Conservation (phyloP, 1,140 invertebrate species). For the Scaptomyza graminum region DNA sequence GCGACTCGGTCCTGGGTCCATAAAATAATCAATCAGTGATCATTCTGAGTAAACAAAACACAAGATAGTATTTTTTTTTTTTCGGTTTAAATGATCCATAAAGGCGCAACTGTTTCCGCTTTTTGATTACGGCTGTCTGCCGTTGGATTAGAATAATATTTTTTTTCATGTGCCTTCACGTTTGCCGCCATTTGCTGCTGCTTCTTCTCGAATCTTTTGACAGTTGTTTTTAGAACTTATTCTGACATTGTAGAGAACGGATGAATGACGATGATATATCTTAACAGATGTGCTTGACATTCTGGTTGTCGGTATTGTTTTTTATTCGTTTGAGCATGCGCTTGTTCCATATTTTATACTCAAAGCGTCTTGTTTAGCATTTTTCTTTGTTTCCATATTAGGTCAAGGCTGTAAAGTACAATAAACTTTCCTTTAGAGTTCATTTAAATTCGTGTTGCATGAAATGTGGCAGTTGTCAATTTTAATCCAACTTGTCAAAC, state of each 20-base stretch:
- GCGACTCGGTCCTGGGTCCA: constrained; percentile 9
- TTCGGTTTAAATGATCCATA: constrained; percentile 14
- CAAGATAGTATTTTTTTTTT: constrained; percentile 47
- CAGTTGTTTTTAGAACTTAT: constrained; percentile 73
- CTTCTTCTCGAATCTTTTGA: constrained; percentile 45
- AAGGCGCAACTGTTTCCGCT: constrained; percentile 27
- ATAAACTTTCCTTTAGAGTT: neutral
- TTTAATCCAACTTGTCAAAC: neutral
- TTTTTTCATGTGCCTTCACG: constrained; percentile 13
- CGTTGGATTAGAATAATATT: constrained; percentile 32
- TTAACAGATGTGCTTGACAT: constrained; percentile 68
- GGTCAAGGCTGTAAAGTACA: constrained; percentile 51
- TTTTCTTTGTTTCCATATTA: constrained; percentile 29
- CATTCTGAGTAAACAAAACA: constrained; percentile 43
- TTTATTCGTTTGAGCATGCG: constrained; percentile 22
- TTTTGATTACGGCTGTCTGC: constrained; percentile 24
- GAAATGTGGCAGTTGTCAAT: too few species aligned
- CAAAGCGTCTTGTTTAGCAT: neutral
- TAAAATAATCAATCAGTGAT: constrained; percentile 65
- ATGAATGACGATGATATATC: constrained; percentile 67
- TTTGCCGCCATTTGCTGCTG: constrained; percentile 5
- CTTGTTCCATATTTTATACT: constrained; percentile 32
- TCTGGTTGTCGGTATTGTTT: constrained; percentile 38
- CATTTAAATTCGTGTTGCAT: too few species aligned
- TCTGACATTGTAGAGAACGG: constrained; percentile 60